A percentile compares a stretch with the other conserved stretches of the same genome.
phyloP scores from a whole-genome alignment of 2,888 invertebrate species.

The Brachyptera putata region DNA sequence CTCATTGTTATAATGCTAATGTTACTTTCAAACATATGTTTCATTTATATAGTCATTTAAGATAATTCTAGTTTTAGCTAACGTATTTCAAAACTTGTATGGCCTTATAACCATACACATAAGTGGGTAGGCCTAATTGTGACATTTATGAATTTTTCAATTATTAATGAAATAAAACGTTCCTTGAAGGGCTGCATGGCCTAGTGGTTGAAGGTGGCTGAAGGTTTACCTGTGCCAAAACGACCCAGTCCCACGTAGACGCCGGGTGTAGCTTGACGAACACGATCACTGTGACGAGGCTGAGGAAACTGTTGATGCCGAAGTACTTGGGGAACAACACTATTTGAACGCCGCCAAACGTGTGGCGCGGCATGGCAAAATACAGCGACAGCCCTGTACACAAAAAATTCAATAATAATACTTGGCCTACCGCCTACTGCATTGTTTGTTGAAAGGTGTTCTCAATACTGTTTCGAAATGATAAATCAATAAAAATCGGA shows the following conservation, averaged over 20 bases:
- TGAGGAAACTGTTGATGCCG: constrained; percentile 69
- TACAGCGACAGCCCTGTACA: constrained; percentile 83
- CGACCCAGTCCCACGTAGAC: constrained; percentile 20
- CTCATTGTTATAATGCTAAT: too few species aligned
- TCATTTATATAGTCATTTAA: too few species aligned
- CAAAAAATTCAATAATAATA: constrained; percentile 35
- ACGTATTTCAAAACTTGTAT: too few species aligned
- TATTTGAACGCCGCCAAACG: constrained; percentile 82
- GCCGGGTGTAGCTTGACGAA: constrained; percentile 62
- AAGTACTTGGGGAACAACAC: constrained; percentile 85
- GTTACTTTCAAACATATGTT: too few species aligned
- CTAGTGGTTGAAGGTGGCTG: neutral
- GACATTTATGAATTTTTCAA: too few species aligned
- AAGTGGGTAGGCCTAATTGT: too few species aligned
- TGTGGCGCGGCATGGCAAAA: constrained; percentile 79
- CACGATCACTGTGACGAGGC: constrained; percentile 65
- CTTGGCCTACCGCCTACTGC: neutral
- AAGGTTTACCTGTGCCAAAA: constrained; percentile 28
- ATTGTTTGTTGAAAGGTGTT: neutral
- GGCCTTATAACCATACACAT: too few species aligned
- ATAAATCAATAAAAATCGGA: neutral
- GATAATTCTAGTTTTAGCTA: too few species aligned
- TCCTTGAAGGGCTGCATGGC: neutral
- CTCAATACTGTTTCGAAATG: too few species aligned
- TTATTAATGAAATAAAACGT: too few species aligned